phyloP scores from a whole-genome alignment of 2,797 vertebrate genomes.

The Strix occidentalis region DNA sequence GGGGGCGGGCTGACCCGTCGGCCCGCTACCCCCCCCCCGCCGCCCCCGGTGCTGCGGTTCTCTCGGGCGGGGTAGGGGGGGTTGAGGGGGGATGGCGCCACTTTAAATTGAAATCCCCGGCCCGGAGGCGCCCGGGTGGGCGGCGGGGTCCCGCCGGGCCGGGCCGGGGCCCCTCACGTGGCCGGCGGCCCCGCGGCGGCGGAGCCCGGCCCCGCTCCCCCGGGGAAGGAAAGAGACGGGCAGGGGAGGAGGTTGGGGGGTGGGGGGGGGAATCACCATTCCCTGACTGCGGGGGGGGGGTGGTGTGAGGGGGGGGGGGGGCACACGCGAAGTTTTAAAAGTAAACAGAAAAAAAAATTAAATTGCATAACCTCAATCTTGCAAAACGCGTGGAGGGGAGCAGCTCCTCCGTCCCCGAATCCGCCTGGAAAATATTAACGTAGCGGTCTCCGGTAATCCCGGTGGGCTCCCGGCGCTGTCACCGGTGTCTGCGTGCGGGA shows the following conservation, averaged over 20 bases:
- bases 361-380: conserved; percentile 47
- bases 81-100: conserved; percentile 60
- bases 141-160: not conserved
- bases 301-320: not conserved
- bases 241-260: no score
- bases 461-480: conserved; percentile 20
- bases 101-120: conserved; percentile 65
- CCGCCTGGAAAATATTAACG: not conserved
- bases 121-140: conserved; percentile 26
- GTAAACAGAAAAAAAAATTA: not conserved
- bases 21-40: not conserved
- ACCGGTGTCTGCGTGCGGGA: not conserved
- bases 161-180: not conserved
- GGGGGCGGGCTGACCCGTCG: not conserved
- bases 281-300: not conserved
- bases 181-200: not conserved
- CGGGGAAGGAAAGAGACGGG: not conserved
- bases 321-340: conserved; percentile 32
- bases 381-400: conserved; percentile 35
- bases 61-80: not conserved
- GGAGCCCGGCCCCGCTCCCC: not conserved
- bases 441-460: not conserved
- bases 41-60: not conserved
- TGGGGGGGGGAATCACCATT: not conserved
- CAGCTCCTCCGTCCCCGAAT: conserved; percentile 33